Base-by-base conservation (phyloP, 2,888 invertebrate genomes). In the Drosophila atripex region DNA sequence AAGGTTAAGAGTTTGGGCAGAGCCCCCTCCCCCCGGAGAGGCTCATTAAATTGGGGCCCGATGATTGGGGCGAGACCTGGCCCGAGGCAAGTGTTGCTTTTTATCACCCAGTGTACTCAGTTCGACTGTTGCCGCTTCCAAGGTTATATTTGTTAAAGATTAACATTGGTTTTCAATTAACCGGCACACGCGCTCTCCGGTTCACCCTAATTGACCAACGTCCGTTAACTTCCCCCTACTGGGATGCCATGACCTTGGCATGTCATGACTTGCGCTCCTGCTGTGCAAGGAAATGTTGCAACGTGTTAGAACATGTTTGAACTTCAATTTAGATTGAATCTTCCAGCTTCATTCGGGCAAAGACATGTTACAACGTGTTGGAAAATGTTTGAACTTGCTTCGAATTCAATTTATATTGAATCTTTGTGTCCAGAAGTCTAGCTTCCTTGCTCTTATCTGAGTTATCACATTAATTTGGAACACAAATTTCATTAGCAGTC, bases 81-180 rank as follows among this genome's bases (percentile, higher is more conserved):
- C 18, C 18, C 18, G 18, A 18, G 18, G 18, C 18, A 18, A 18
- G 18, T n/a, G n/a, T n/a, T n/a, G 2, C 18, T 23, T 35, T 32
- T 23, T 12, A 21, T 38, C 39, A 45, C 35, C 14, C n/a, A 23
- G 45, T 52, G 18, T 21, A 41, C 49, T 8, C 7, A 12, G 25
- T 35, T 1, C 12, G 35, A 32, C 32, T 59, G 54, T 21, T 23
- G 49, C 14, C n/a, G 39, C 47, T 28, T 55, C 69, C 86, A 86
- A 86, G 80, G 80, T 80, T 80, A 86, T 77, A 80, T 86, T 86
- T 86, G 86, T 80, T 83, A 83, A 80, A 80, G 86, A 86, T 82
- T 86, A 86, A 86, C 82, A 86, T 82, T 86, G 86, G 74, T 78
- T 84, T 84, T 86, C 86, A 82, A 82, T 82, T 86, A 84, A 84